A percentile compares a stretch with the other conserved stretches of the same genome.
phyloP scores from a whole-genome alignment of 2,888 invertebrate species.

The Steinernema scapterisci region DNA sequence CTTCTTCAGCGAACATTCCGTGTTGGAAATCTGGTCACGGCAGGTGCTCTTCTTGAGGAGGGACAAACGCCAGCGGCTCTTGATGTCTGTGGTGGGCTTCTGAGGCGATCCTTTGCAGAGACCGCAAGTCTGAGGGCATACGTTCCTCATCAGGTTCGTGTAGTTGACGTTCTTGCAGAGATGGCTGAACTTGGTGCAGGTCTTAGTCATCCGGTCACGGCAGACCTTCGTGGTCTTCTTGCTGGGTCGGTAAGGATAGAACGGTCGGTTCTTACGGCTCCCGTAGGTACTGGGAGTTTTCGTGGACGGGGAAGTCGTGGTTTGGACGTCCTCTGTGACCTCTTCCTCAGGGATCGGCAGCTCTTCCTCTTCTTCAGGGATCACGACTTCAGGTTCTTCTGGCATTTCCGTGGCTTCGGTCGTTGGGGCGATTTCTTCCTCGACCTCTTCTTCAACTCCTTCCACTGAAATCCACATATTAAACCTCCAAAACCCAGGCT shows the following conservation, averaged over 20 bases:
- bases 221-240: not conserved
- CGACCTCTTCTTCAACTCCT: constrained; percentile 10
- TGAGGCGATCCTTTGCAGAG: not conserved
- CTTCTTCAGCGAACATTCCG: not conserved
- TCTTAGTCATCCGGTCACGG: not conserved
- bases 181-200: not conserved
- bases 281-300: not conserved
- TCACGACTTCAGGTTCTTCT: not conserved
- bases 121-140: constrained; percentile 10
- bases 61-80: no score
- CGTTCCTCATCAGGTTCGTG: not conserved
- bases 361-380: constrained; percentile 9
- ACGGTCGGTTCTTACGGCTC: not conserved
- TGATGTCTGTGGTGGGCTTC: no score
- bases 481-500: not conserved
- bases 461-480: not conserved
- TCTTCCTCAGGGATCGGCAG: not conserved
- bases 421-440: not conserved
- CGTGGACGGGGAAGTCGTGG: not conserved
- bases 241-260: no score
- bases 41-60: no score
- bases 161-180: constrained; percentile 27
- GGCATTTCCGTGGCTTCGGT: not conserved
- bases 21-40: no score
- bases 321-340: not conserved